These are phyloP conservation scores for Caenorhabditis plicata DNA, from an alignment of 2,888 invertebrate genomes.

Conservation along the genomic window DNA sequence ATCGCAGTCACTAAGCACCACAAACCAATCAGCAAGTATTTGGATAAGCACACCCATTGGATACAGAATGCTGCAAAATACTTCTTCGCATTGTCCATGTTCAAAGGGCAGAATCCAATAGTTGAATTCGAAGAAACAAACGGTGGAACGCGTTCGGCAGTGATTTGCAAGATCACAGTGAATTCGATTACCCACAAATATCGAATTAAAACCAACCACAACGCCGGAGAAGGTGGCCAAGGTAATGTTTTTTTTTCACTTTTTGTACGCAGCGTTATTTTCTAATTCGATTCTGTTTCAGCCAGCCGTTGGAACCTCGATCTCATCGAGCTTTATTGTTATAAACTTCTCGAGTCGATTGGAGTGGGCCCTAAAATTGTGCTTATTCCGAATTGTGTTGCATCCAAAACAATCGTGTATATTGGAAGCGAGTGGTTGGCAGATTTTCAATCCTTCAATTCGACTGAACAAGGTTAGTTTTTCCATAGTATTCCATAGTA, in stretches of 20 bases:
- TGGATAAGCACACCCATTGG: conserved; percentile 10
- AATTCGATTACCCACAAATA: conserved; percentile 5
- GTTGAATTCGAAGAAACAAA: conserved; percentile 13
- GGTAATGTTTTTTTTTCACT: no score
- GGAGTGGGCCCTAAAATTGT: no score
- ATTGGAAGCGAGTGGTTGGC: no score
- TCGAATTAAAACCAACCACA: conserved; percentile 7
- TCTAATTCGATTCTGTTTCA: no score
- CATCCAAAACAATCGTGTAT: no score
- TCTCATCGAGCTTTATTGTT: no score
- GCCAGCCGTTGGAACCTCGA: no score
- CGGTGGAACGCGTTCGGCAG: conserved; percentile 5
- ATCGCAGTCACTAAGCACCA: not conserved
- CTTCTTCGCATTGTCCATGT: conserved; percentile 13
- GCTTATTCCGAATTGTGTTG: no score
- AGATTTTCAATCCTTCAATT: conserved; percentile 6
- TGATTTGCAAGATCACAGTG: conserved; percentile 8
- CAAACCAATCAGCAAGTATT: conserved; percentile 10
- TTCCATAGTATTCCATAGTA: conserved; percentile 14
- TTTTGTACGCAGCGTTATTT: no score
- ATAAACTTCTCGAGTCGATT: no score
- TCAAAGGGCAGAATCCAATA: conserved; percentile 10
- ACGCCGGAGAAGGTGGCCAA: no score
- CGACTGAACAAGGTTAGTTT: conserved; percentile 15
- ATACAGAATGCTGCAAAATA: conserved; percentile 11